Percentiles rank a stretch among this genome's conserved stretches.
phyloP scores from a whole-genome alignment of 2,113 vertebrate species.

The Podarcis raffonei region DNA sequence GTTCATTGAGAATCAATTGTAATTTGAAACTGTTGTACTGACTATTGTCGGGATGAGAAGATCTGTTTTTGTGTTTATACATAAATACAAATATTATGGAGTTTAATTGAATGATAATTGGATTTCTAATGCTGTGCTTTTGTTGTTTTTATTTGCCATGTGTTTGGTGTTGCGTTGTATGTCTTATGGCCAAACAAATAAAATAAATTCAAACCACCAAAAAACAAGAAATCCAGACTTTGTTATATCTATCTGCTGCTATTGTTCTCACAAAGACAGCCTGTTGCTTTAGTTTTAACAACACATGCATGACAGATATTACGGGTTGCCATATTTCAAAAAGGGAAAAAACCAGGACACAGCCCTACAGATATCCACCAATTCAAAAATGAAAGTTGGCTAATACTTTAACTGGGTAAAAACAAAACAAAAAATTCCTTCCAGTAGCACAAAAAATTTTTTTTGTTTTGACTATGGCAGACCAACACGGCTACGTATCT shows the following conservation, averaged over 20 bases:
- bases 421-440: no score
- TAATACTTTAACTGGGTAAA: conserved; percentile 5
- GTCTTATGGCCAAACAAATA: background rate
- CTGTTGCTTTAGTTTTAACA: conserved; percentile 52
- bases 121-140: background rate
- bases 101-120: conserved; percentile 14
- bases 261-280: conserved; percentile 42
- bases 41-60: background rate
- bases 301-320: conserved; percentile 33
- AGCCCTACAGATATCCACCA: conserved; percentile 10
- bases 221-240: conserved; percentile 57
- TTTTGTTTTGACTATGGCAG: no score
- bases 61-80: background rate
- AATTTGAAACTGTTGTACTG: background rate
- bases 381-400: conserved; percentile 24
- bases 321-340: no score
- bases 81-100: background rate
- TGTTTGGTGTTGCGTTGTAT: background rate
- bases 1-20: background rate
- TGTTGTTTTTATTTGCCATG: background rate
- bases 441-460: no score
- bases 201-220: conserved; percentile 25
- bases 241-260: conserved; percentile 55
- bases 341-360: no score
- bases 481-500: no score